Evolutionary conservation across 2,888 invertebrate genomes (phyloP).

Genomic region (Ophioninae sp.): DNA sequence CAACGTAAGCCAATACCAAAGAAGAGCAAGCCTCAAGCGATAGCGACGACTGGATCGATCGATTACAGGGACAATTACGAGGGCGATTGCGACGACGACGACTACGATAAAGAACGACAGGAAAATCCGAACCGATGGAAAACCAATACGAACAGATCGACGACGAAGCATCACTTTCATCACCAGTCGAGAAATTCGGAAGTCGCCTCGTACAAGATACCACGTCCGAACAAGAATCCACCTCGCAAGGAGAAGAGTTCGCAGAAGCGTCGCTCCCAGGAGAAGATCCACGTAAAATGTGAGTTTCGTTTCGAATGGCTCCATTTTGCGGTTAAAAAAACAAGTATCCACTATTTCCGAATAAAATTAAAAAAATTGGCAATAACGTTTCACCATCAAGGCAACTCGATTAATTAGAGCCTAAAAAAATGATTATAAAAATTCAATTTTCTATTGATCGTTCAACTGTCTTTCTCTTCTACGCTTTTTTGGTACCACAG

Average conservation of each 20-base stretch:
- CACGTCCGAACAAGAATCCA: slow-evolving; percentile 73
- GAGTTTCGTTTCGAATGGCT: slow-evolving; percentile 1
- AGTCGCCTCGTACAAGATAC: slow-evolving; percentile 71
- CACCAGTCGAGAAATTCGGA: slow-evolving; percentile 68
- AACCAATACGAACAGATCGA: slow-evolving; percentile 74
- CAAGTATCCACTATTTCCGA: neutral
- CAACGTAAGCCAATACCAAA: slow-evolving; percentile 75
- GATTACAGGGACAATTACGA: slow-evolving; percentile 82
- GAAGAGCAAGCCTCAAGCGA: slow-evolving; percentile 74
- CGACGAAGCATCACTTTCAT: slow-evolving; percentile 72
- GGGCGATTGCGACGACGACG: slow-evolving; percentile 81
- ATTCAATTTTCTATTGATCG: too few species aligned
- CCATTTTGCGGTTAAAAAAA: neutral
- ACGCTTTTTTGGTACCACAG: neutral
- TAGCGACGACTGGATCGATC: slow-evolving; percentile 70
- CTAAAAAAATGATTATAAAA: neutral
- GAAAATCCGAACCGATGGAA: slow-evolving; percentile 79
- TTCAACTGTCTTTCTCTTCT: neutral
- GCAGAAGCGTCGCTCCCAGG: slow-evolving; percentile 75
- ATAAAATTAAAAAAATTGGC: too few species aligned
- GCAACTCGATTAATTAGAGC: neutral
- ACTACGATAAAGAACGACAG: slow-evolving; percentile 73
- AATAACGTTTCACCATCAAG: too few species aligned
- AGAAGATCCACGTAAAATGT: slow-evolving; percentile 70
- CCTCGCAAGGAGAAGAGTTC: slow-evolving; percentile 76